phyloP scores from a whole-genome alignment of 1,140 invertebrate genomes.

The Caenorhabditis remanei region DNA sequence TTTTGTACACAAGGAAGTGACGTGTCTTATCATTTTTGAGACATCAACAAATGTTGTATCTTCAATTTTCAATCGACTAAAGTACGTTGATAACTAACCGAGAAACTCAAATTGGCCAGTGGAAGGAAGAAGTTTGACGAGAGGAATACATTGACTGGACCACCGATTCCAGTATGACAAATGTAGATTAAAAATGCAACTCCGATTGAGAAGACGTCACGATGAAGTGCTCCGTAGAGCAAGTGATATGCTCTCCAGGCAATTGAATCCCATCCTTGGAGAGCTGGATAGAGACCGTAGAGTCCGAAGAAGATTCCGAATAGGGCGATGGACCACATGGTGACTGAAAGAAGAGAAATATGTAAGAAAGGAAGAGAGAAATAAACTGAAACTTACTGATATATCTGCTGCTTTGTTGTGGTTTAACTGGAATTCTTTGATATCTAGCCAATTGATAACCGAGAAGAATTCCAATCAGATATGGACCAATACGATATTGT shows the following conservation, averaged over 20 bases:
- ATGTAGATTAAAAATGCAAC: slow-evolving; percentile 76
- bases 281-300: slow-evolving; percentile 76
- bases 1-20: slow-evolving; percentile 10
- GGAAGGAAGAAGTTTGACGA: slow-evolving; percentile 69
- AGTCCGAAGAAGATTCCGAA: slow-evolving; percentile 67
- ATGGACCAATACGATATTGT: slow-evolving; percentile 79
- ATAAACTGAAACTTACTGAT: slow-evolving; percentile 22
- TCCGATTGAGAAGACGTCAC: slow-evolving; percentile 73
- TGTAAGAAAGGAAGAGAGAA: neutral
- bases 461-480: slow-evolving; percentile 79
- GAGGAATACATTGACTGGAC: slow-evolving; percentile 70
- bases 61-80: neutral
- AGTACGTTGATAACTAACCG: slow-evolving; percentile 61
- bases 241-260: slow-evolving; percentile 75
- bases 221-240: slow-evolving; percentile 72
- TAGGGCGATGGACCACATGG: slow-evolving; percentile 18
- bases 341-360: neutral
- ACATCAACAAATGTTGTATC: neutral
- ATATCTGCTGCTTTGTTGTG: slow-evolving; percentile 59
- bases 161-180: slow-evolving; percentile 77
- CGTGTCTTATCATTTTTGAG: neutral
- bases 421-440: slow-evolving; percentile 70
- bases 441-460: slow-evolving; percentile 78
- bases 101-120: slow-evolving; percentile 74
- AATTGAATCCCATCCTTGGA: slow-evolving; percentile 72